Base-by-base conservation (phyloP, 2,113 vertebrate species). In the Prionailurus viverrinus region DNA sequence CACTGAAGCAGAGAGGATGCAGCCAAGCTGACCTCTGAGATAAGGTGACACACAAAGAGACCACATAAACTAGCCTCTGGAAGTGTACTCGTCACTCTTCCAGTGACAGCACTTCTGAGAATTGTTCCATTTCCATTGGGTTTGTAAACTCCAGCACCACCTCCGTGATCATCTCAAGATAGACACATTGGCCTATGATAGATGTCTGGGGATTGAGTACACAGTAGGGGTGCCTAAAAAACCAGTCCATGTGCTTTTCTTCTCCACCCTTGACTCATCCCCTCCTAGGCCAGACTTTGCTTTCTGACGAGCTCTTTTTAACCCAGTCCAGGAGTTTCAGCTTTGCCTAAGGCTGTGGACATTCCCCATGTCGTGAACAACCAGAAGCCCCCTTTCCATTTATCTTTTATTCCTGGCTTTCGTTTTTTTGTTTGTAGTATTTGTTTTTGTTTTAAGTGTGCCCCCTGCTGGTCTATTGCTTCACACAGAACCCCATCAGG, bases 91-190 rank as follows among this genome's bases (percentile, higher is more conserved):
- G 39, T 85, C 25, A 8, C 53, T 41, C 29, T 84, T 68, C 3
- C 10, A 29, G 27, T 14, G 29, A 79, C 31, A 86, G 25, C 55
- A n/a, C 61, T 93, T 45, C 73, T 16, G 0, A 25, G n/a, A 51
- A 84, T 2, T 58, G 29, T n/a, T 79, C 4, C 12, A 12, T 89
- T 88, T 91, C 55, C 39, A n/a, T 39, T 53, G 23, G 39, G 0
- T 84, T 76, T 58, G 63, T 61, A 25, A 53, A 61, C 74, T 53
- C 68, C 63, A 81, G 51, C 11, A 21, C 29, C 5, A 31, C 33
- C 45, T 91, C 78, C 58, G 51, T 63, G 63, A 85, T 78, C 84
- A 92, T 85, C 78, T 94, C 63, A 69, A 93, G 51, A 63, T 48
- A n/a, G 25, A 66, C 0, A 1, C 31, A 63, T 36, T 23, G 31